A percentile compares a stretch with the other conserved stretches of the same genome.
Conservation (phyloP, 2,888 invertebrate species). For the Aethes cnicana region DNA sequence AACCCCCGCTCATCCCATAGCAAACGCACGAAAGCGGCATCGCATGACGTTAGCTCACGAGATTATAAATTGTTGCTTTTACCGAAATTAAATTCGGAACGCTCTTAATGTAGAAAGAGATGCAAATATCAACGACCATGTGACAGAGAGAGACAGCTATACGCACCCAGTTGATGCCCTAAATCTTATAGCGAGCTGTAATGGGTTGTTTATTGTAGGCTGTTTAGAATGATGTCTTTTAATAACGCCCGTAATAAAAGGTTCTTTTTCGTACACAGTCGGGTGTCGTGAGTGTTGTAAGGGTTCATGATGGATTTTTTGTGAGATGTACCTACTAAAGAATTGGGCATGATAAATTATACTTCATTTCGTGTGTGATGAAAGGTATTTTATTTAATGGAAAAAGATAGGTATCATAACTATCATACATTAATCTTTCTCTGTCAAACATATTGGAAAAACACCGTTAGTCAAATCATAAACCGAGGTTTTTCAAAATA, state of each 20-base stretch:
- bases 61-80: constrained; percentile 45
- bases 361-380: not conserved
- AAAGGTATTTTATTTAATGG: not conserved
- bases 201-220: constrained; percentile 64
- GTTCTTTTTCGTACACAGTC: constrained; percentile 13
- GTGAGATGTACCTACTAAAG: constrained; percentile 1
- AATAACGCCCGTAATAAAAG: constrained; percentile 48
- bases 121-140: constrained; percentile 5
- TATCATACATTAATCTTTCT: too few species aligned
- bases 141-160: constrained; percentile 30
- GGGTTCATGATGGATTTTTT: constrained; percentile 20
- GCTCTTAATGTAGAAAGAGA: constrained; percentile 31
- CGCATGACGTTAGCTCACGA: constrained; percentile 37
- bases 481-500: too few species aligned
- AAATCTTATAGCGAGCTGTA: constrained; percentile 32
- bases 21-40: constrained; percentile 15
- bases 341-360: too few species aligned
- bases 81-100: constrained; percentile 46
- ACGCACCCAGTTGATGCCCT: constrained; percentile 7
- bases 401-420: too few species aligned
- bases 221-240: constrained; percentile 61
- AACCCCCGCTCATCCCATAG: constrained; percentile 8
- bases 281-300: constrained; percentile 11
- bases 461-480: too few species aligned
- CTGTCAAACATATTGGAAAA: too few species aligned